Percentiles rank a stretch among this genome's conserved stretches.
Evolutionary conservation across 2,113 vertebrate genomes (phyloP).

Genomic region (Cricetomys ansorgei): DNA sequence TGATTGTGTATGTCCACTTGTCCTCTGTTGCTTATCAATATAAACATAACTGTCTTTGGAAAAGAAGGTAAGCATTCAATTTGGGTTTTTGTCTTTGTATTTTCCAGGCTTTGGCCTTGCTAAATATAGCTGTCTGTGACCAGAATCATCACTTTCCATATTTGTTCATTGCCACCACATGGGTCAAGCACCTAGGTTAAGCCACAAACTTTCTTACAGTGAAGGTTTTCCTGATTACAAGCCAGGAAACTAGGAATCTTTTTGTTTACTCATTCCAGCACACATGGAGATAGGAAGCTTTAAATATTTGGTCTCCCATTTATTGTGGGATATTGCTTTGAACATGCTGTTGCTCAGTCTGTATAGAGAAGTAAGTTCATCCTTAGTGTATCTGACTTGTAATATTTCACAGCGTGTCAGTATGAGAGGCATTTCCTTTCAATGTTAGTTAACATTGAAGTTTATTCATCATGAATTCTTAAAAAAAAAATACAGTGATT

Average conservation of each 20-base stretch:
- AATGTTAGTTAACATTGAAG: background rate
- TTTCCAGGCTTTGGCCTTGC: background rate
- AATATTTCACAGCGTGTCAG: background rate
- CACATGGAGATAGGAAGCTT: background rate
- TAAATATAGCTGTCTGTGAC: background rate
- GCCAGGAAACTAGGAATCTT: background rate
- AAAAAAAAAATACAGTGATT: background rate
- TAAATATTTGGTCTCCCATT: conserved; percentile 21
- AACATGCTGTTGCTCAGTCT: background rate
- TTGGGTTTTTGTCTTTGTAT: background rate
- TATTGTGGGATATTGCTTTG: background rate
- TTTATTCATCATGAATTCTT: background rate
- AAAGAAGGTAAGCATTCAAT: background rate
- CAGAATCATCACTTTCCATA: background rate
- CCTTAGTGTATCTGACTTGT: background rate
- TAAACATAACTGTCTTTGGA: background rate
- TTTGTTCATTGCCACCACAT: background rate
- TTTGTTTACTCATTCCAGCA: conserved; percentile 16
- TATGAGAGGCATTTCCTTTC: background rate
- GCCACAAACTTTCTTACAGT: background rate
- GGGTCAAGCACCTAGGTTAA: background rate
- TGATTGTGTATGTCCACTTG: background rate
- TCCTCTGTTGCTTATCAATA: background rate
- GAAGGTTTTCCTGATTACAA: background rate
- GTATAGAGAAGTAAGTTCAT: background rate